Conservation (phyloP, 2,797 vertebrate species). For the Gymnothorax javanicus region DNA sequence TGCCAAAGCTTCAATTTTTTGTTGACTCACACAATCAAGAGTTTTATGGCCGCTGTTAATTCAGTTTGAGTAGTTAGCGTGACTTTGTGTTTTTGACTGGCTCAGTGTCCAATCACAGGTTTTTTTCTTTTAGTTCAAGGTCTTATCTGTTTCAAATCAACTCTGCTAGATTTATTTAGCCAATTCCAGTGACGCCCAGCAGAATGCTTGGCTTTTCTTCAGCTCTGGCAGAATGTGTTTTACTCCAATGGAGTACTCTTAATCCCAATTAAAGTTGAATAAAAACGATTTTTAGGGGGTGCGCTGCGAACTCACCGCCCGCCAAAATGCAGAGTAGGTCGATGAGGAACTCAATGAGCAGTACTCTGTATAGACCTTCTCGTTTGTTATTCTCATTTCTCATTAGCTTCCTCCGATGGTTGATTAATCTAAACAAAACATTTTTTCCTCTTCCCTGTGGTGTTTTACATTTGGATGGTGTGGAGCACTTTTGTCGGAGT, state of each 20-base stretch:
- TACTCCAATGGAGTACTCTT: background rate
- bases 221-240: background rate
- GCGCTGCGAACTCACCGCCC: background rate
- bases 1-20: background rate
- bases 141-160: background rate
- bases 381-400: background rate
- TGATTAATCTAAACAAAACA: background rate
- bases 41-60: background rate
- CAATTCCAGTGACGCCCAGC: background rate
- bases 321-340: background rate
- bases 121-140: background rate
- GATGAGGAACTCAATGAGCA: background rate
- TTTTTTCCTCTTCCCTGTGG: background rate
- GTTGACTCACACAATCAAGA: background rate
- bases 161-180: background rate
- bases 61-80: background rate
- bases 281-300: background rate
- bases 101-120: background rate
- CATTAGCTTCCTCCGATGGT: background rate
- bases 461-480: background rate
- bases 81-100: background rate
- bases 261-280: background rate
- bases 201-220: background rate
- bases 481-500: background rate
- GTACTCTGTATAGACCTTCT: background rate